These are phyloP conservation scores for Unio delphinus DNA, from an alignment of 2,888 invertebrate species.

Conservation along the genomic window DNA sequence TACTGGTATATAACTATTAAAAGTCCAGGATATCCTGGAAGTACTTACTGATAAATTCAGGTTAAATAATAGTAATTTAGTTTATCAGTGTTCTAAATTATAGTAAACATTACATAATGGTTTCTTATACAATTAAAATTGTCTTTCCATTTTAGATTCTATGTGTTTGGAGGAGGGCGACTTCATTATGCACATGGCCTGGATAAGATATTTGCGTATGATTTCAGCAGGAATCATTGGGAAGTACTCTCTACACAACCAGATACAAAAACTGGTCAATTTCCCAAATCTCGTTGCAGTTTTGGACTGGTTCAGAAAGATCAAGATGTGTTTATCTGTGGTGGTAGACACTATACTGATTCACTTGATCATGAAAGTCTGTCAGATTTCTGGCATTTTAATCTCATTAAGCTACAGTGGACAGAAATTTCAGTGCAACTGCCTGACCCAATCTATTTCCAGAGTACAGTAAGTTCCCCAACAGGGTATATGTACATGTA, in stretches of 20 bases:
- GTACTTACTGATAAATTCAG: conserved; percentile 33
- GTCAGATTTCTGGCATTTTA: conserved; percentile 86
- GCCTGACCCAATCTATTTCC: conserved; percentile 87
- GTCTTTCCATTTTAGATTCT: conserved; percentile 31
- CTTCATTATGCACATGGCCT: conserved; percentile 32
- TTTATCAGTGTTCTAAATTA: background rate
- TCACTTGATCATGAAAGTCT: conserved; percentile 75
- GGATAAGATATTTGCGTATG: conserved; percentile 36
- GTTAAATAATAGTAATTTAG: conserved; percentile 12
- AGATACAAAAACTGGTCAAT: conserved; percentile 26
- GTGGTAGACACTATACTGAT: conserved; percentile 75
- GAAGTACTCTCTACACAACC: conserved; percentile 19
- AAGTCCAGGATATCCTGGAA: conserved; percentile 32
- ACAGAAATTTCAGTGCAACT: conserved; percentile 79
- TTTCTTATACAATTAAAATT: background rate
- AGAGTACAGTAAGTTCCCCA: conserved; percentile 84
- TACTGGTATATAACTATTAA: no score
- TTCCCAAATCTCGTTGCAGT: conserved; percentile 37
- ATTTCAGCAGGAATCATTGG: conserved; percentile 38
- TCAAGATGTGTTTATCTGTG: conserved; percentile 82
- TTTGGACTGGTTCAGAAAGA: conserved; percentile 41
- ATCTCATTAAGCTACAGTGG: conserved; percentile 84
- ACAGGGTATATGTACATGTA: conserved; percentile 68
- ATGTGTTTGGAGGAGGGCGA: conserved; percentile 39
- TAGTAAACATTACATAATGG: background rate